Conservation (phyloP, 92 coral and sea anemone species). For the Zoanthus sociatus region DNA sequence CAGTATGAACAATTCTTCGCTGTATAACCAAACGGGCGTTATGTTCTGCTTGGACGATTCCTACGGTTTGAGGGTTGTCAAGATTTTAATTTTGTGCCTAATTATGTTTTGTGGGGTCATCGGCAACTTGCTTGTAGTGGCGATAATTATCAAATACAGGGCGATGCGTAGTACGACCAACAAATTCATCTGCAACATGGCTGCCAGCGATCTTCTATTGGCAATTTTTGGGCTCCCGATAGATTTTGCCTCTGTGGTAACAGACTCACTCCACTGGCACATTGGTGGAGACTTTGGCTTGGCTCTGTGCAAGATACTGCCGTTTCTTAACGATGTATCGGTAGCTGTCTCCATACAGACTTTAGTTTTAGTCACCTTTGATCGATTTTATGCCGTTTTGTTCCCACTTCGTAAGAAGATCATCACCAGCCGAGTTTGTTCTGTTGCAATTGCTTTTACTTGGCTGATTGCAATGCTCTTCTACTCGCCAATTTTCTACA, state of each 20-base stretch:
- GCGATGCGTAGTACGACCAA: slow-evolving; percentile 36
- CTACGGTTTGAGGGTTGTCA: not conserved
- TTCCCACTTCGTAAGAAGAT: slow-evolving; percentile 23
- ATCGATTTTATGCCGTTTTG: slow-evolving; percentile 34
- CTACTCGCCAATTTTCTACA: slow-evolving; percentile 35
- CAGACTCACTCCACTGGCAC: slow-evolving; percentile 28
- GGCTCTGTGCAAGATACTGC: slow-evolving; percentile 39
- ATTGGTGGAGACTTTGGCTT: slow-evolving; percentile 39
- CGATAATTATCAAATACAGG: slow-evolving; percentile 25
- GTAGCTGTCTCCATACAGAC: slow-evolving; percentile 39
- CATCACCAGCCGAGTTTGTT: slow-evolving; percentile 21
- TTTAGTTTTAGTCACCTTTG: slow-evolving; percentile 27
- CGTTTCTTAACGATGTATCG: slow-evolving; percentile 31
- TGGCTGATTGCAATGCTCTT: slow-evolving; percentile 25
- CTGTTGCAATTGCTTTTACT: slow-evolving; percentile 4
- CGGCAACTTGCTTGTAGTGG: slow-evolving; percentile 23
- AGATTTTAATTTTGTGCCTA: slow-evolving; percentile 9
- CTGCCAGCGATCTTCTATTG: slow-evolving; percentile 19
- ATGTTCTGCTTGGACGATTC: slow-evolving; percentile 10
- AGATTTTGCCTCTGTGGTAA: slow-evolving; percentile 23
- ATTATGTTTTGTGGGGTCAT: slow-evolving; percentile 33
- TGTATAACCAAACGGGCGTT: not conserved
- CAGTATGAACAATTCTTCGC: slow-evolving; percentile 34
- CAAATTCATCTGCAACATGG: slow-evolving; percentile 47
- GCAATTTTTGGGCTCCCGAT: slow-evolving; percentile 34